phyloP scores from a whole-genome alignment of 2,888 invertebrate species.

The Pachliopta kotzebuea region DNA sequence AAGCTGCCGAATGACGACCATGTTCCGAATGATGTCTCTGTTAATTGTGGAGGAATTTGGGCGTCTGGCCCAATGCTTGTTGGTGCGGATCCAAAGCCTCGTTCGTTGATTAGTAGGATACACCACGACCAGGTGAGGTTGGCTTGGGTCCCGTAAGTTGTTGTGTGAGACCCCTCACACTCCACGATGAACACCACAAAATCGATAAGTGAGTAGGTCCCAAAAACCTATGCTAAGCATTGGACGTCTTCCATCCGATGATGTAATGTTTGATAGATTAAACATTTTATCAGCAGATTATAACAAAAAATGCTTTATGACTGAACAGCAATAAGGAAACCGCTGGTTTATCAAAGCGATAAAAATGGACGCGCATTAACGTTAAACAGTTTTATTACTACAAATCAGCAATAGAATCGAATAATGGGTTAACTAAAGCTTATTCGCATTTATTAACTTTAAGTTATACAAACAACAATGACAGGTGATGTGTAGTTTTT shows the following conservation, averaged over 20 bases:
- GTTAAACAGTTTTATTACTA: conserved; percentile 20
- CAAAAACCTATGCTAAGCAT: too few relatives aligned
- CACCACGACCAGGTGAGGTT: too few relatives aligned
- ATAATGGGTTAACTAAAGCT: conserved; percentile 17
- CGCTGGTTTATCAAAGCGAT: conserved; percentile 20
- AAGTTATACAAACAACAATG: conserved; percentile 16
- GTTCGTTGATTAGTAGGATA: too few relatives aligned
- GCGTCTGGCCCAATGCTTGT: too few relatives aligned
- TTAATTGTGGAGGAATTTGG: too few relatives aligned
- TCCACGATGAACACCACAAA: too few relatives aligned
- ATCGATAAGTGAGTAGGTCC: too few relatives aligned
- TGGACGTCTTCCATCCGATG: background rate
- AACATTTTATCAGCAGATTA: conserved; percentile 23
- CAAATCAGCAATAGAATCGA: conserved; percentile 20
- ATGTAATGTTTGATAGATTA: background rate
- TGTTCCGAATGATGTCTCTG: too few relatives aligned
- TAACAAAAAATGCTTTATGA: conserved; percentile 9
- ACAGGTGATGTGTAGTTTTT: conserved; percentile 17
- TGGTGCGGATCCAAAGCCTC: too few relatives aligned
- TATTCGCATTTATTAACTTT: conserved; percentile 5
- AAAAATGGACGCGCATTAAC: conserved; percentile 26
- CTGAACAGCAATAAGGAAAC: conserved; percentile 13
- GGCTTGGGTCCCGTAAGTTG: too few relatives aligned
- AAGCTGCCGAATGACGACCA: too few relatives aligned
- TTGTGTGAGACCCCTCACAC: too few relatives aligned